Conservation (phyloP, 2,113 vertebrate species). For the Anarhynchus alexandrinus region DNA sequence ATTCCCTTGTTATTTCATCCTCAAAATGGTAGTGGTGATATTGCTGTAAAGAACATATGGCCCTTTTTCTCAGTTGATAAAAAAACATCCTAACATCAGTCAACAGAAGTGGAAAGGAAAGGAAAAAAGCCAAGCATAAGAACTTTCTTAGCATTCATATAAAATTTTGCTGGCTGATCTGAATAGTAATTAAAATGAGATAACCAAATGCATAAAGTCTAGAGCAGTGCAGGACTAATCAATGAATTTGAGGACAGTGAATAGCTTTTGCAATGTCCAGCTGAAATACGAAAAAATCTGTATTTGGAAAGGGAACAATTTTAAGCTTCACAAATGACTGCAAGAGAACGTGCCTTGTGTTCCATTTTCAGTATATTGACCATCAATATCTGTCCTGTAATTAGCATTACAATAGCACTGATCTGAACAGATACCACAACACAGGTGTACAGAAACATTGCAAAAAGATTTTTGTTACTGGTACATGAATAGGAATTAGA, state of each 20-base stretch:
- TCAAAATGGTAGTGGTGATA: not conserved
- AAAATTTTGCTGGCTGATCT: not conserved
- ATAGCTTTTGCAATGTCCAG: not conserved
- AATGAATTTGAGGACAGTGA: not conserved
- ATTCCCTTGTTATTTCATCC: not conserved
- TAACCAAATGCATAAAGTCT: not conserved
- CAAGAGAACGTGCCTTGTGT: not conserved
- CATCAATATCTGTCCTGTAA: not conserved
- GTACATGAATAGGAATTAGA: not conserved
- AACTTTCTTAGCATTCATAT: not conserved
- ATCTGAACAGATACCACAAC: not conserved
- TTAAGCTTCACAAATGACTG: not conserved
- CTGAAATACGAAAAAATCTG: not conserved
- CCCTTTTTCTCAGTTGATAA: not conserved
- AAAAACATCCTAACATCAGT: not conserved
- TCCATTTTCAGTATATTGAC: not conserved
- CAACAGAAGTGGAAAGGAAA: not conserved
- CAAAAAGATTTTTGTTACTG: not conserved
- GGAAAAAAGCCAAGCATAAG: not conserved
- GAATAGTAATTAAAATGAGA: not conserved
- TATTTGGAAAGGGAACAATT: not conserved
- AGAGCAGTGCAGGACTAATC: not conserved
- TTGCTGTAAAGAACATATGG: not conserved
- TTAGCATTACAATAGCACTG: not conserved
- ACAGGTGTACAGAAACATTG: not conserved